Evolutionary conservation across 2,888 invertebrate genomes (phyloP), one percentile per base, ranked within the genome.

Genomic region (Dynastes tityus): DNA sequence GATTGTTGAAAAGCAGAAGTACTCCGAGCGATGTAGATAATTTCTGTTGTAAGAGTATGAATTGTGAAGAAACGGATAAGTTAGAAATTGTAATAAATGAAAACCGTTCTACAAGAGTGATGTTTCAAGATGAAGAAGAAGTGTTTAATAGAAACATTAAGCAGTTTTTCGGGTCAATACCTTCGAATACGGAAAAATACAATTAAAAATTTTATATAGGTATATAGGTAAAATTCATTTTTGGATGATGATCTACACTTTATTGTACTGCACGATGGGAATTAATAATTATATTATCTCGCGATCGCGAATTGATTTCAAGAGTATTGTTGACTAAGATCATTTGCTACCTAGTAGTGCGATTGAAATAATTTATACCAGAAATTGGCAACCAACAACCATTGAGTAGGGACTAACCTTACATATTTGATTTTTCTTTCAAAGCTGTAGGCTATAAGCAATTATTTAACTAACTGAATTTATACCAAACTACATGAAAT

Each of bases 1-100:
- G 40, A 67, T 80, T 83, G 79, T 78, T 80, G 68, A 83, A 83
- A 68, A 83, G 83, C 68, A 70, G 79, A 67, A 83, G 83, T 78
- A 81, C 78, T 55, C 83, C 82, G 75, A 80, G 80, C 51, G 67
- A 45, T 32, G 55, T 58, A 27, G 76, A 68, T 61, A 67, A 55
- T 29, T 68, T 77, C 22, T 68, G 13, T 67, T 1, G 27, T 67
- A 11, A 22, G 22, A 45, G n/a, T 13, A 61, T 61, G 22, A 45
- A 74, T 29, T 27, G 27, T 45, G 61, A 40, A 9, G 73, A 37
- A 6, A 22, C 22, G 27, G 58, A 51, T 61, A 61, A 74, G 37
- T 9, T 32, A 49, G 73, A 61, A 27, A 45, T 61, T 11, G 45
- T 74, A 45, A 45, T 45, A 40, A 74, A 74, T 13, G 73, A 74